phyloP scores from a whole-genome alignment of 1,140 invertebrate genomes.

The Daktulosphaira vitifoliae region DNA sequence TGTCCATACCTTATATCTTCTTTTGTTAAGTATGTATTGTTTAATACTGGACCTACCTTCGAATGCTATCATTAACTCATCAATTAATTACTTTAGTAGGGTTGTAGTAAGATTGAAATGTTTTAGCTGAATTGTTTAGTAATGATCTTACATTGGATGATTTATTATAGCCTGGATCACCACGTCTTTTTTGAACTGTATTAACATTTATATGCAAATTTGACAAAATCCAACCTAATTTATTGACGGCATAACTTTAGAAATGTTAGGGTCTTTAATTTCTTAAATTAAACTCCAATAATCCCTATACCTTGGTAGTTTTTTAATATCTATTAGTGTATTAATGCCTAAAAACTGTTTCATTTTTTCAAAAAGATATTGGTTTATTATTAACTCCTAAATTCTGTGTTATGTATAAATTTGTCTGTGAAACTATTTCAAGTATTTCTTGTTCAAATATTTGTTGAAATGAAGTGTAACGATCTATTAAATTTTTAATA shows the following conservation, averaged over 20 bases:
- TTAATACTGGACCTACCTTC: constrained; percentile 38
- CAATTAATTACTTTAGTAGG: constrained; percentile 36
- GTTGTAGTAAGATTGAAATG: constrained; percentile 26
- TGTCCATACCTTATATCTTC: constrained; percentile 38
- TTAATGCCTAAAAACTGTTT: constrained; percentile 39
- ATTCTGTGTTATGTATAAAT: constrained; percentile 36
- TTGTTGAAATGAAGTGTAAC: not conserved
- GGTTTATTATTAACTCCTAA: constrained; percentile 21
- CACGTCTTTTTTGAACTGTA: constrained; percentile 33
- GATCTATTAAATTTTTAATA: not conserved
- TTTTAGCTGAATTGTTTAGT: constrained; percentile 5
- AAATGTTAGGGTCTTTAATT: constrained; percentile 42
- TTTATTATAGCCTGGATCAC: constrained; percentile 38
- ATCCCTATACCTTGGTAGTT: constrained; percentile 38
- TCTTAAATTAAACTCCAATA: constrained; percentile 43
- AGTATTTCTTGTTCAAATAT: constrained; percentile 10
- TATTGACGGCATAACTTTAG: constrained; percentile 41
- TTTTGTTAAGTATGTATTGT: constrained; percentile 39
- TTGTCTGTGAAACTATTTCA: constrained; percentile 36
- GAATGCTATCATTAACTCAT: constrained; percentile 40
- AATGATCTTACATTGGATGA: constrained; percentile 39
- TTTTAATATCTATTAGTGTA: constrained; percentile 41
- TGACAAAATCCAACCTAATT: constrained; percentile 36
- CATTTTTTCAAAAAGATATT: constrained; percentile 37
- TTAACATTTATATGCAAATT: constrained; percentile 41